These are phyloP conservation scores for Xestia rhomboidea DNA, from an alignment of 2,888 invertebrate genomes.

Conservation along the genomic window DNA sequence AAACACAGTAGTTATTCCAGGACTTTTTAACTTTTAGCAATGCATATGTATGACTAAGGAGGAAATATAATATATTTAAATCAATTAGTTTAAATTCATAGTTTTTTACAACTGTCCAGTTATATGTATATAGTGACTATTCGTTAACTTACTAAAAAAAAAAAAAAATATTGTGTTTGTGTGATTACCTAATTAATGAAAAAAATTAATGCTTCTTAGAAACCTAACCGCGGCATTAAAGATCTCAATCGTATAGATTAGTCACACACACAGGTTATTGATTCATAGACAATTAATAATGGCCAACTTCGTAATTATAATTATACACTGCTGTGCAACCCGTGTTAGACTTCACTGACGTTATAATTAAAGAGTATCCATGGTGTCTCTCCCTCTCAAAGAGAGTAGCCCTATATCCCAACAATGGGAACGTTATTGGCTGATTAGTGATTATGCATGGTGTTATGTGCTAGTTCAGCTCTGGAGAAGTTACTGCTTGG, in stretches of 20 bases:
- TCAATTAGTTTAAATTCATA: neutral
- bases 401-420: neutral
- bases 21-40: neutral
- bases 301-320: constrained; percentile 17
- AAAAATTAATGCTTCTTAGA: neutral
- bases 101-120: neutral
- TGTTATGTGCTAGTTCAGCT: neutral
- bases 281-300: constrained; percentile 46
- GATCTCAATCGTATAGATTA: constrained; percentile 29
- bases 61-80: neutral
- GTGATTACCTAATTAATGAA: no score
- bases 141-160: neutral
- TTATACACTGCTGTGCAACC: neutral
- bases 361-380: neutral
- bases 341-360: constrained; percentile 8
- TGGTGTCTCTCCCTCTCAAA: neutral
- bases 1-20: neutral
- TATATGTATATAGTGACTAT: neutral
- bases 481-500: neutral
- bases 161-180: neutral
- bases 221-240: neutral
- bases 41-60: neutral
- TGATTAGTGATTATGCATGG: no score
- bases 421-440: no score
- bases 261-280: constrained; percentile 16